These are phyloP conservation scores for Spinus olivaceus DNA, from an alignment of 2,797 vertebrate species.

Conservation along the genomic window DNA sequence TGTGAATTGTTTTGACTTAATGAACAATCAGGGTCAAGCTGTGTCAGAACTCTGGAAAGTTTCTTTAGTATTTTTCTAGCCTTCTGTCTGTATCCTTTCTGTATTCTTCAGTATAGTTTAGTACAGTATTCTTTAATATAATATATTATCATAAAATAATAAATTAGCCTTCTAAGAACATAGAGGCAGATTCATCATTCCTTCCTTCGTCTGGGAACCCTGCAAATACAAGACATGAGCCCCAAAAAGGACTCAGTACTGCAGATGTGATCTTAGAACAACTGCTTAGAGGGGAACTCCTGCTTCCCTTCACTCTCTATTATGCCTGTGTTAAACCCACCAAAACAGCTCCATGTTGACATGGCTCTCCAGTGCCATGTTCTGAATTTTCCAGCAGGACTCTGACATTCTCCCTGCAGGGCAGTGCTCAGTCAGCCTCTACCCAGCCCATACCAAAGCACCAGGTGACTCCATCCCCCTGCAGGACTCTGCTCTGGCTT, in stretches of 20 bases:
- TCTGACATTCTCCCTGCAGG: accelerated
- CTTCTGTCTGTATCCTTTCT: too few species aligned
- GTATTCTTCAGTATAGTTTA: too few species aligned
- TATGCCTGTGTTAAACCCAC: background rate
- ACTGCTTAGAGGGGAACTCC: background rate
- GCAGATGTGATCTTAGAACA: background rate
- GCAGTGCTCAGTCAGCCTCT: background rate
- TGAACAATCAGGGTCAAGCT: background rate
- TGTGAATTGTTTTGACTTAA: background rate
- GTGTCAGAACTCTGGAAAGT: accelerated
- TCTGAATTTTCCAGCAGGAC: background rate
- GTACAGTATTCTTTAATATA: too few species aligned
- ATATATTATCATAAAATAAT: too few species aligned
- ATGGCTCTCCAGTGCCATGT: accelerated
- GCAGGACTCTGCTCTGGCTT: background rate
- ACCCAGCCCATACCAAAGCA: accelerated
- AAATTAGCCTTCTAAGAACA: background rate
- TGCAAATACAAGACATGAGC: accelerated
- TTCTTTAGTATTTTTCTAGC: accelerated
- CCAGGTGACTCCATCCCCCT: background rate
- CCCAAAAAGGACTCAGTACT: accelerated
- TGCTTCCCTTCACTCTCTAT: background rate
- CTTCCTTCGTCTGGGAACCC: background rate
- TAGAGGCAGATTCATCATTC: background rate
- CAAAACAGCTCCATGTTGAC: accelerated